phyloP scores from a whole-genome alignment of 2,797 vertebrate genomes.

The Lerista edwardsae region DNA sequence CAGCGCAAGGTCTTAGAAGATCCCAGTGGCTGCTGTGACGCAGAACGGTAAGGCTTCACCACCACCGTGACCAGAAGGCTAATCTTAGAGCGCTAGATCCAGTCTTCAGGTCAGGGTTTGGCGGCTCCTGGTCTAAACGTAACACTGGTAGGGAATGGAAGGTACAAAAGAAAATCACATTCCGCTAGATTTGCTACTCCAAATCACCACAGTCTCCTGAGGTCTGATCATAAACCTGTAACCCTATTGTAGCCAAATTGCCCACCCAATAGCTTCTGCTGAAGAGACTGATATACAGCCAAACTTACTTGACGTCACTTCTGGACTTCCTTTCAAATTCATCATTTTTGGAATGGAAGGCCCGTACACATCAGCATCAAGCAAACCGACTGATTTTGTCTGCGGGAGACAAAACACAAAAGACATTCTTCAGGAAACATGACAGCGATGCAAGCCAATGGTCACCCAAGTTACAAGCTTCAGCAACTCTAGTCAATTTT shows the following conservation, averaged over 20 bases:
- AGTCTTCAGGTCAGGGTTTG: too few species aligned
- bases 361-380: slow-evolving; percentile 94
- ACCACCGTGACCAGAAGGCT: too few species aligned
- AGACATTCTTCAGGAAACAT: slow-evolving; percentile 2
- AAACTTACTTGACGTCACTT: slow-evolving; percentile 88
- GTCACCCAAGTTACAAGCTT: background rate
- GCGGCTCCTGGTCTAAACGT: too few species aligned
- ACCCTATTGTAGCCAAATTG: too few species aligned
- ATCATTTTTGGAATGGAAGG: slow-evolving; percentile 96
- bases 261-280: slow-evolving; percentile 2
- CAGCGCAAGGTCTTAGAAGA: too few species aligned
- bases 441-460: background rate
- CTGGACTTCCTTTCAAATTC: slow-evolving; percentile 94
- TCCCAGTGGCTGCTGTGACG: too few species aligned
- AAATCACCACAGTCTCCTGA: too few species aligned
- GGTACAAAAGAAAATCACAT: too few species aligned
- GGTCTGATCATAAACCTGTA: background rate
- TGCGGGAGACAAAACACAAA: slow-evolving; percentile 59
- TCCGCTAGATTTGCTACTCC: too few species aligned
- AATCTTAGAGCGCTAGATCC: too few species aligned
- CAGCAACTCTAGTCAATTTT: background rate
- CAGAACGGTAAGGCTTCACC: too few species aligned
- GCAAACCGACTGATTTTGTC: slow-evolving; percentile 87
- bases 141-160: too few species aligned
- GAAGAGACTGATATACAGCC: background rate